phyloP scores from a whole-genome alignment of 2,888 invertebrate species.

The Sinopyrophorus schimmeli region DNA sequence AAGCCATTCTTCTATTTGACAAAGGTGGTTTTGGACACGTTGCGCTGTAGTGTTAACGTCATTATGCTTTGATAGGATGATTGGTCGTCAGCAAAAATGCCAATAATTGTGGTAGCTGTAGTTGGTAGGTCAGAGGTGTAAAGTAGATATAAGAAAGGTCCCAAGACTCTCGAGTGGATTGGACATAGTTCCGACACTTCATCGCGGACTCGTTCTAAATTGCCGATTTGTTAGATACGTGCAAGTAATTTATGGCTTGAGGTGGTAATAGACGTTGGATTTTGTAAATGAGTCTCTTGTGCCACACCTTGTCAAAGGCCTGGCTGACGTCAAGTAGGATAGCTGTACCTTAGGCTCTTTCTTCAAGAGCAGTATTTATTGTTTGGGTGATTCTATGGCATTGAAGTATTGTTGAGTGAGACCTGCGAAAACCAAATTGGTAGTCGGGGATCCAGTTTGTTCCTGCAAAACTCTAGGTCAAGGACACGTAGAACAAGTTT shows the following conservation, averaged over 20 bases:
- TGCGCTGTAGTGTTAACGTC: neutral
- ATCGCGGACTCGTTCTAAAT: neutral
- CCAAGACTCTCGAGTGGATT: neutral
- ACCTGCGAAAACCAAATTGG: slow-evolving; percentile 1
- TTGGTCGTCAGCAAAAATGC: slow-evolving; percentile 1
- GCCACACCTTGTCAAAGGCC: slow-evolving; percentile 4
- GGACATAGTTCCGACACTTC: neutral
- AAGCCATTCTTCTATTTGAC: neutral
- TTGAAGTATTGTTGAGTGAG: too few species aligned
- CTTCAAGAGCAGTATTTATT: slow-evolving; percentile 3
- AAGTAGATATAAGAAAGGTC: neutral
- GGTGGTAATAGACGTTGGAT: slow-evolving; percentile 1
- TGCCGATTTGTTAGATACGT: neutral
- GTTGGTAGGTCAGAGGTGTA: neutral
- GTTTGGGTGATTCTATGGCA: neutral
- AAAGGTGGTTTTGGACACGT: neutral
- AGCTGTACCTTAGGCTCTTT: neutral
- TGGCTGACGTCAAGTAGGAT: neutral
- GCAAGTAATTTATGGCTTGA: too few species aligned
- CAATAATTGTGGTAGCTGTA: slow-evolving; percentile 2
- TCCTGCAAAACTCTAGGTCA: neutral
- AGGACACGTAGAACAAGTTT: neutral
- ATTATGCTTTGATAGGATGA: neutral
- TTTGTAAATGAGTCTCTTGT: neutral
- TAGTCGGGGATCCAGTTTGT: neutral